phyloP scores from a whole-genome alignment of 2,888 invertebrate genomes.

The Ochlodes sylvanus region DNA sequence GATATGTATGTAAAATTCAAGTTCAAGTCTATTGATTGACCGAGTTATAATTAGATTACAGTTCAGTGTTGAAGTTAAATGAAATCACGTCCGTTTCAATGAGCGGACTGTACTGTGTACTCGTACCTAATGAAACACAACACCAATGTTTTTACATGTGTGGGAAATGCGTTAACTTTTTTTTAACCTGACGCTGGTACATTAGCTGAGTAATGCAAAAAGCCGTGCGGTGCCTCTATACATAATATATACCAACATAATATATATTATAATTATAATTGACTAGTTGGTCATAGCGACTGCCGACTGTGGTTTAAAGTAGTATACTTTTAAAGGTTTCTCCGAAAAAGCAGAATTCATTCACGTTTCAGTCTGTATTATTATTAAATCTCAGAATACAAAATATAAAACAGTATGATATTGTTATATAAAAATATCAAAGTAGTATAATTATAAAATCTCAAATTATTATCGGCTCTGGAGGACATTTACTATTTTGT shows the following conservation, averaged over 20 bases:
- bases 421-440: no score
- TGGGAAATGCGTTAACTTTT: conserved; percentile 63
- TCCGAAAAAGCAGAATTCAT: no score
- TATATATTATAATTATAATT: no score
- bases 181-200: conserved; percentile 55
- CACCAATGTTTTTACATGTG: conserved; percentile 49
- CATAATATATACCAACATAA: no score
- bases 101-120: conserved; percentile 36
- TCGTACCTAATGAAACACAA: conserved; percentile 39
- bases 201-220: conserved; percentile 62
- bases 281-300: not conserved
- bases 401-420: no score
- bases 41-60: conserved; percentile 15
- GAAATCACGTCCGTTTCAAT: conserved; percentile 16
- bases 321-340: no score
- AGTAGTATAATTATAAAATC: no score
- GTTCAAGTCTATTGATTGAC: conserved; percentile 16
- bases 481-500: no score
- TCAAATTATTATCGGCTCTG: no score
- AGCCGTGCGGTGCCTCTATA: conserved; percentile 34
- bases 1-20: not conserved
- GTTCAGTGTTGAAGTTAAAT: conserved; percentile 13
- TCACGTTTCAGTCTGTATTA: no score
- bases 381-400: no score
- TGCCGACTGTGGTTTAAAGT: no score